Conservation (phyloP, 1,140 invertebrate species). For the Cataglyphis hispanica region DNA sequence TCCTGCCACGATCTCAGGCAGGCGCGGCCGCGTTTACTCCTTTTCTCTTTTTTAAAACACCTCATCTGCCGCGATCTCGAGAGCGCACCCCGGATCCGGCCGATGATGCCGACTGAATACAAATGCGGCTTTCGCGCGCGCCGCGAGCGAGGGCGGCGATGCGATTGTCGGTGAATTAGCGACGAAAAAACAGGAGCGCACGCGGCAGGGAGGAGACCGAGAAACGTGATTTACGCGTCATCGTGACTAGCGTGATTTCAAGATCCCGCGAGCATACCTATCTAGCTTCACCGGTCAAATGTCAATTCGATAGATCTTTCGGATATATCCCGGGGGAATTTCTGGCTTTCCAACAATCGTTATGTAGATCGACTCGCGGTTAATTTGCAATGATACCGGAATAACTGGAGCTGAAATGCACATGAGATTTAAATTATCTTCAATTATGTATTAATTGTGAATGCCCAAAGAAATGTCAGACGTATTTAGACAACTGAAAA, state of each 20-base stretch:
- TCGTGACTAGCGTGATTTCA: slow-evolving; percentile 22
- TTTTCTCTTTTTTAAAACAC: slow-evolving; percentile 82
- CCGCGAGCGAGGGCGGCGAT: slow-evolving; percentile 32
- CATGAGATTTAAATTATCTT: not conserved
- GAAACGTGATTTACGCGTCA: slow-evolving; percentile 66
- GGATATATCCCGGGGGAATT: not conserved
- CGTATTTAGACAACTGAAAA: slow-evolving; percentile 21
- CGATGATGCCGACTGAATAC: slow-evolving; percentile 74
- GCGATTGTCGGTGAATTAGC: slow-evolving; percentile 80
- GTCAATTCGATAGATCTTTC: not conserved
- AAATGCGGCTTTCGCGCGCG: slow-evolving; percentile 76
- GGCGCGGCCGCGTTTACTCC: slow-evolving; percentile 70
- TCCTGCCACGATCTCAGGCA: not conserved
- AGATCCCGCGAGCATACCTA: not conserved
- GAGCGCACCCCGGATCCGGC: slow-evolving; percentile 66
- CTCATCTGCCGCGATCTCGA: slow-evolving; percentile 79
- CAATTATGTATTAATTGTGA: slow-evolving; percentile 14
- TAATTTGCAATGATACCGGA: not conserved
- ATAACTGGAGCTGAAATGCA: not conserved
- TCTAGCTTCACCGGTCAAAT: not conserved
- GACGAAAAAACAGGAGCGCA: slow-evolving; percentile 62
- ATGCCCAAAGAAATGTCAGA: not conserved
- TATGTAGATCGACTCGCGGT: not conserved
- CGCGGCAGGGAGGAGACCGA: not conserved
- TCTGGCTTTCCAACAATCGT: not conserved